Percentiles rank a stretch among this genome's conserved stretches.
phyloP scores from a whole-genome alignment of 1,140 invertebrate species.

The Drosophila lacteicornis region DNA sequence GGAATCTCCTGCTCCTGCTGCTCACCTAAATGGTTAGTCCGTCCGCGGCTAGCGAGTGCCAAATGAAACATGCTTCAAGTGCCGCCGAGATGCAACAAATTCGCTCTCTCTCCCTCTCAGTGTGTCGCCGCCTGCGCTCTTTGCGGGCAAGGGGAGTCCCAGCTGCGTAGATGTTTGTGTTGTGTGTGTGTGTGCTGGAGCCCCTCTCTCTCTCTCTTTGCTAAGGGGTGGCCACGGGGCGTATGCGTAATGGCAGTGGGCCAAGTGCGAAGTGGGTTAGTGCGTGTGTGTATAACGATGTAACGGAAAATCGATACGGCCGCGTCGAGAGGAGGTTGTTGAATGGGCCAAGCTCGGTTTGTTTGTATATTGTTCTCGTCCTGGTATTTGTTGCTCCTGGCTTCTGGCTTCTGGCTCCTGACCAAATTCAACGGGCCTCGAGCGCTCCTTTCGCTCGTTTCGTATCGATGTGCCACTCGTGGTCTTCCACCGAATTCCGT shows the following conservation, averaged over 20 bases:
- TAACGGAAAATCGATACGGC: conserved; percentile 79
- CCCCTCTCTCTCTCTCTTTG: conserved; percentile 5
- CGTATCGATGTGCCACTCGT: not conserved
- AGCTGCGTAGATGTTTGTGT: not conserved
- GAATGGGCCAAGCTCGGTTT: conserved; percentile 51
- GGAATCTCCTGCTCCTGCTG: conserved; percentile 2
- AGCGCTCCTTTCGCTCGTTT: not conserved
- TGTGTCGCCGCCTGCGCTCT: not conserved
- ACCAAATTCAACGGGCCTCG: conserved; percentile 17
- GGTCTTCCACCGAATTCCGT: conserved; percentile 5
- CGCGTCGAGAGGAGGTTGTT: conserved; percentile 61
- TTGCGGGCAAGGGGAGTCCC: conserved; percentile 10
- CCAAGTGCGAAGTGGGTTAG: conserved; percentile 70
- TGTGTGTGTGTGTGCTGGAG: not conserved
- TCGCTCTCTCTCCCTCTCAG: conserved; percentile 5
- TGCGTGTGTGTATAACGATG: conserved; percentile 80
- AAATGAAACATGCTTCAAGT: conserved; percentile 76
- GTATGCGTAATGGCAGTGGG: conserved; percentile 67
- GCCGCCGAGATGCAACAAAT: conserved; percentile 50
- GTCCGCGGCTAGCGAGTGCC: conserved; percentile 75
- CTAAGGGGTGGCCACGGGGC: conserved; percentile 53
- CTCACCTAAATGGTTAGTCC: conserved; percentile 77
- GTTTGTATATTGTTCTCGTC: conserved; percentile 25
- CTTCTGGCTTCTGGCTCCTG: not conserved
- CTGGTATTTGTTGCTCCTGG: conserved; percentile 35